phyloP scores from a whole-genome alignment of 2,888 invertebrate genomes.

The Galeopsomyia nigrocyanea region DNA sequence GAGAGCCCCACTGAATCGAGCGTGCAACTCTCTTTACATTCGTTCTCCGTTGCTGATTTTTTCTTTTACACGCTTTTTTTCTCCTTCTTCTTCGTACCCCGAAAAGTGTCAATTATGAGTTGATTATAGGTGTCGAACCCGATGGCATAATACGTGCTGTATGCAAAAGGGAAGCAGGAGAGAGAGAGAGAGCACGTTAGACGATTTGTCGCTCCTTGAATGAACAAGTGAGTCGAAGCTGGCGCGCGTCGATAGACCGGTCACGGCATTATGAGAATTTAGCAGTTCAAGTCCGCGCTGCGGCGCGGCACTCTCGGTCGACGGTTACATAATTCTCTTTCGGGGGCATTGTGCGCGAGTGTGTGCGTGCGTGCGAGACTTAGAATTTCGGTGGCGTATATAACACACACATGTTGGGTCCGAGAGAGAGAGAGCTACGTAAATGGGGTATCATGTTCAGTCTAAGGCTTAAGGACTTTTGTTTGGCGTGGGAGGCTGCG shows the following conservation, averaged over 20 bases:
- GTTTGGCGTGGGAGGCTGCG: constrained; percentile 68
- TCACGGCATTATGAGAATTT: too few relatives aligned
- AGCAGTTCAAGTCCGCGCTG: constrained; percentile 7
- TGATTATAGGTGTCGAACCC: too few relatives aligned
- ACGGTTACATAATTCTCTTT: constrained; percentile 64
- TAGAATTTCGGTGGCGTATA: constrained; percentile 58
- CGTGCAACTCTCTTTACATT: not conserved
- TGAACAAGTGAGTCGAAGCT: constrained; percentile 28
- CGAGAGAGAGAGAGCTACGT: constrained; percentile 40
- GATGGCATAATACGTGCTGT: too few relatives aligned
- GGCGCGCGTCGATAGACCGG: not conserved
- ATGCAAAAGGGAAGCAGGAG: too few relatives aligned
- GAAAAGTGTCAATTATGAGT: too few relatives aligned
- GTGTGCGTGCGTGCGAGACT: constrained; percentile 54
- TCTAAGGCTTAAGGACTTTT: constrained; percentile 68
- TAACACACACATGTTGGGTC: constrained; percentile 56
- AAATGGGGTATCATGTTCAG: constrained; percentile 69
- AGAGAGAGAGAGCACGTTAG: constrained; percentile 19
- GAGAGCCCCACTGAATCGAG: not conserved
- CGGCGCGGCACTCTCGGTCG: constrained; percentile 52
- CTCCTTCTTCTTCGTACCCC: not conserved
- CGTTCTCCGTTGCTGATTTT: not conserved
- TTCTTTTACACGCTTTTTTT: constrained; percentile 8
- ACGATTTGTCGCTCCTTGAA: constrained; percentile 39
- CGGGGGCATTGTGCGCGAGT: constrained; percentile 57